These are phyloP conservation scores for Alfaro cultratus DNA, from an alignment of 2,797 vertebrate genomes.

Conservation along the genomic window DNA sequence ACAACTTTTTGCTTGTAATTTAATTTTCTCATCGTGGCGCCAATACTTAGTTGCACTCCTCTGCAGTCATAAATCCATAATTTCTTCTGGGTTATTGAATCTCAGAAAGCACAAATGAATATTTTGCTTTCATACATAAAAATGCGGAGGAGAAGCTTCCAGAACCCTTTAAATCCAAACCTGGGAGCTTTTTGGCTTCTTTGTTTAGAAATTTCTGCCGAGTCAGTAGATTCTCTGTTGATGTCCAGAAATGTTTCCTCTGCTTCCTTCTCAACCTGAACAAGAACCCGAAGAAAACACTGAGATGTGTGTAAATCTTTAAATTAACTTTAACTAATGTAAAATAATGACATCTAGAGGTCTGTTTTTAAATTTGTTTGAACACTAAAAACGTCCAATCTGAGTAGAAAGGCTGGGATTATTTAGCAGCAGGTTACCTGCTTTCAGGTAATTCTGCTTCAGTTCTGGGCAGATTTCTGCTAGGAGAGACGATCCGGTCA, in stretches of 20 bases:
- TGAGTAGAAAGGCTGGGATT: not conserved
- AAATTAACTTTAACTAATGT: not conserved
- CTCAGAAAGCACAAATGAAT: too few relatives aligned
- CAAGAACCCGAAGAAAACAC: not conserved
- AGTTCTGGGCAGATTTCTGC: constrained; percentile 40
- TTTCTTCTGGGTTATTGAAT: too few relatives aligned
- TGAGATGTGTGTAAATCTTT: not conserved
- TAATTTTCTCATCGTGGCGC: too few relatives aligned
- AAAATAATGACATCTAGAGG: not conserved
- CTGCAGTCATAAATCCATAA: too few relatives aligned
- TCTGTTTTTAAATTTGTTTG: constrained; percentile 19
- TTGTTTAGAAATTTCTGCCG: not conserved
- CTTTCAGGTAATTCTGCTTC: too few relatives aligned
- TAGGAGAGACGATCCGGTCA: constrained; percentile 27
- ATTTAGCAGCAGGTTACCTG: not conserved
- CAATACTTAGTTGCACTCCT: too few relatives aligned
- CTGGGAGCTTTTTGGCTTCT: not conserved
- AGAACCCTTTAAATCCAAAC: not conserved
- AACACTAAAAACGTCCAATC: constrained; percentile 8
- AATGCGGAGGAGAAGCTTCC: not conserved
- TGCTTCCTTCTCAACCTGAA: not conserved
- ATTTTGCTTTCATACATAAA: too few relatives aligned
- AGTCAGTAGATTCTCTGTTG: not conserved
- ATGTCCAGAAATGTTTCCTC: not conserved
- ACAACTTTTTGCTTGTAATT: too few relatives aligned